Conservation (phyloP, 2,113 vertebrate genomes). For the Symphodus melops region DNA sequence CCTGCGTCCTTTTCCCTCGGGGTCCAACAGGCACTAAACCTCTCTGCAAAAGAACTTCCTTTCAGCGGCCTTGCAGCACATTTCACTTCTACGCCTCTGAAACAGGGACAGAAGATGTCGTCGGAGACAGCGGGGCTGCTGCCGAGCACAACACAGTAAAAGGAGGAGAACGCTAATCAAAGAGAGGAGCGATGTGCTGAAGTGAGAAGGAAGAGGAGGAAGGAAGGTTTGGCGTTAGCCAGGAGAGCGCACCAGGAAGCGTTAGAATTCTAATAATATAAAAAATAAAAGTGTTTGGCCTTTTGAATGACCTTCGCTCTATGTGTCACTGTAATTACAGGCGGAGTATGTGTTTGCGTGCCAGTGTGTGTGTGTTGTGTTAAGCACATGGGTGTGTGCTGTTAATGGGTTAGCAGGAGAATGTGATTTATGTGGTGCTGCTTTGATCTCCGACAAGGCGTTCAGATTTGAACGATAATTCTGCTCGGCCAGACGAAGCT, state of each 20-base stretch:
- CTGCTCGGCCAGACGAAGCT: conserved; percentile 71
- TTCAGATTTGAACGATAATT: conserved; percentile 83
- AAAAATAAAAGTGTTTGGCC: not conserved
- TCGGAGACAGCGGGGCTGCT: not conserved
- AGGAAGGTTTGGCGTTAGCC: conserved; percentile 18
- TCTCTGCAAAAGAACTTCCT: conserved; percentile 51
- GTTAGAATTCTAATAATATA: not conserved
- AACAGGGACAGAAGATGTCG: conserved; percentile 24
- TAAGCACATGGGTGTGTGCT: conserved; percentile 8
- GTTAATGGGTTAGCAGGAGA: conserved; percentile 63
- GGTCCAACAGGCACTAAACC: conserved; percentile 57
- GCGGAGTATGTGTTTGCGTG: conserved; percentile 30
- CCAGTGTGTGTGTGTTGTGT: conserved; percentile 2
- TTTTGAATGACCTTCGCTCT: conserved; percentile 35
- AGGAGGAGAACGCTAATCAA: conserved; percentile 19
- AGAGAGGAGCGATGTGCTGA: conserved; percentile 20
- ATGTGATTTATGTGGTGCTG: conserved; percentile 80
- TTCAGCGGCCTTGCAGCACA: conserved; percentile 37
- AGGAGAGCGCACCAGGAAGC: conserved; percentile 29
- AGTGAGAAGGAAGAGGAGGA: conserved; percentile 30
- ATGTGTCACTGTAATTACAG: conserved; percentile 5
- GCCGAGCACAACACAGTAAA: conserved; percentile 31
- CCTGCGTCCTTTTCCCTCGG: conserved; percentile 46
- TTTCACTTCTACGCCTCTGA: conserved; percentile 19
- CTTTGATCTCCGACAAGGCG: conserved; percentile 84